Evolutionary conservation across 2,888 invertebrate genomes (phyloP), one percentile per base, ranked within the genome.

Genomic region (Ashinkailepas kermadecensis): DNA sequence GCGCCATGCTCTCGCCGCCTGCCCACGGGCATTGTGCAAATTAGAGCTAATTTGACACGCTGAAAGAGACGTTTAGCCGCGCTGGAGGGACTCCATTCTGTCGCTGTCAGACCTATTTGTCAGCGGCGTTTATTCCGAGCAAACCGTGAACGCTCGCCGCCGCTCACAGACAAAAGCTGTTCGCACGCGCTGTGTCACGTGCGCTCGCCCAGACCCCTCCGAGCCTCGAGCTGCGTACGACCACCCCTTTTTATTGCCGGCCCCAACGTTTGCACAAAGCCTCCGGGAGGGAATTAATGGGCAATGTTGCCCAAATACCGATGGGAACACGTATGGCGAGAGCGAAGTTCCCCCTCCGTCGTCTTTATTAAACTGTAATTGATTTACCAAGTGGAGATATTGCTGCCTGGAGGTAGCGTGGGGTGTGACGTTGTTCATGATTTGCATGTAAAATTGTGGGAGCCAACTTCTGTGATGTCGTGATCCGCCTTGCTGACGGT

Each of bases 351-450:
- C n/a, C 21, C 10, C n/a, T 10, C 21, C 64, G 64, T 64, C 39
- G 70, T 70, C 70, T 70, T 70, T 70, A 70, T 70, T 70, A 70
- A 70, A 70, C 70, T 15, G 10, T 3, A 39, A 70, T 70, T 70
- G 70, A 70, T 70, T 70, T 70, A 67, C n/a, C 39, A 4, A 39
- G 8, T 39, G 39, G 15, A 13, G 15, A 70, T 70, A 70, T 70
- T 70, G 39, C 70, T 39, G 39, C 39, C 39, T 39, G 39, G 39
- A 39, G 39, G 39, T 4, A 39, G 39, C 39, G 39, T 39, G 39
- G 39, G 39, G 39, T 39, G 39, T 39, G 39, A 39, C 39, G 39
- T 4, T 39, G 39, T 4, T 39, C 39, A 4, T 39, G 39, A 39
- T 39, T 39, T 39, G 39, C 39, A 39, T 39, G 39, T 39, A 39